phyloP scores from a whole-genome alignment of 1,140 invertebrate genomes.

The Latrodectus geometricus region DNA sequence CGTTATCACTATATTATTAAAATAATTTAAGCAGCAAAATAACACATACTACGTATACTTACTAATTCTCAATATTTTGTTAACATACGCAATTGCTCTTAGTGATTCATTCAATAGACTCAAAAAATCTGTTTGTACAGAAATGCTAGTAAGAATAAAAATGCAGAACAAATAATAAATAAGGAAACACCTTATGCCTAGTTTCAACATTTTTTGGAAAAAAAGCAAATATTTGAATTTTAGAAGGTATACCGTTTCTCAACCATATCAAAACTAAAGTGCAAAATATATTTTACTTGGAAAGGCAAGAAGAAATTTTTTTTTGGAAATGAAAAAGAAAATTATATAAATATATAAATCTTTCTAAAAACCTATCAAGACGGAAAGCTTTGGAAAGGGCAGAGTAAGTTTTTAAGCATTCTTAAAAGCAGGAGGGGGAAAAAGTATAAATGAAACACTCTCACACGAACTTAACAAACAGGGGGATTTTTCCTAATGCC shows the following conservation, averaged over 20 bases:
- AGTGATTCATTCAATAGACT: no score
- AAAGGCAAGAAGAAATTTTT: neutral
- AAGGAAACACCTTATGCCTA: neutral
- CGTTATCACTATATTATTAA: no score
- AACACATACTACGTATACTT: no score
- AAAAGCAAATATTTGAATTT: slow-evolving; percentile 43
- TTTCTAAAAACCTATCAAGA: slow-evolving; percentile 53
- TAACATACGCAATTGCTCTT: no score
- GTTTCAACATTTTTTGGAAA: no score
- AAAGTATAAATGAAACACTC: slow-evolving; percentile 15
- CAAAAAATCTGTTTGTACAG: no score
- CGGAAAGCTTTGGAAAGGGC: slow-evolving; percentile 45
- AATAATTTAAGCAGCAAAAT: no score
- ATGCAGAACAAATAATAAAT: neutral
- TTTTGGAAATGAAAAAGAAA: slow-evolving; percentile 3
- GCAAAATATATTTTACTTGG: slow-evolving; percentile 39
- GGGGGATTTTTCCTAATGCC: slow-evolving; percentile 49
- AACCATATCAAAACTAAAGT: slow-evolving; percentile 29
- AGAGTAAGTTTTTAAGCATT: no score
- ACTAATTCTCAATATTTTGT: no score
- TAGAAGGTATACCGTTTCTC: slow-evolving; percentile 22
- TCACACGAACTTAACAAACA: slow-evolving; percentile 12
- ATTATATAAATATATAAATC: slow-evolving; percentile 56
- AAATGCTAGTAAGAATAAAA: neutral
- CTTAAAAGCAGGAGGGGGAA: neutral